Evolutionary conservation across 2,797 vertebrate species (phyloP).

Genomic region (Mycteria americana): DNA sequence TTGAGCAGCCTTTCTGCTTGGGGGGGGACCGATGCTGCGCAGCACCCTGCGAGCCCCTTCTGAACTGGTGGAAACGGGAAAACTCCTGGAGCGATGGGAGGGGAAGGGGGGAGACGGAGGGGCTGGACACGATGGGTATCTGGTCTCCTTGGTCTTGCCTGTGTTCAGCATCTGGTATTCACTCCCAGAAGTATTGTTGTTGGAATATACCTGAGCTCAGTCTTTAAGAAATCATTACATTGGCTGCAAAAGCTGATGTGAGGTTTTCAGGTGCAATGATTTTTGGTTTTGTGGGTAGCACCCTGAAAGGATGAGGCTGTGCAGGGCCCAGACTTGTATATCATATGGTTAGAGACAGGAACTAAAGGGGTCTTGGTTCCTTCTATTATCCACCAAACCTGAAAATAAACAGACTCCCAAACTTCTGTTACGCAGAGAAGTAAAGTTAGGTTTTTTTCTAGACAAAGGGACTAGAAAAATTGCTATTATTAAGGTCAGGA

Average conservation of each 20-base stretch:
- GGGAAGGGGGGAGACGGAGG: neutral
- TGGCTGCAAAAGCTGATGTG: neutral
- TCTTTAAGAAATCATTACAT: neutral
- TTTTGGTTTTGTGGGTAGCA: neutral
- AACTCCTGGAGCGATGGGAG: rapidly evolving
- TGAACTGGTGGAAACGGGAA: neutral
- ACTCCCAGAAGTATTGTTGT: rapidly evolving
- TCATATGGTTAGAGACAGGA: rapidly evolving
- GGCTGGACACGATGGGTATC: neutral
- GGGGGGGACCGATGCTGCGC: rapidly evolving
- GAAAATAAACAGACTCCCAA: too few species aligned
- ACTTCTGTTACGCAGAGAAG: neutral
- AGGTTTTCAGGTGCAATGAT: neutral
- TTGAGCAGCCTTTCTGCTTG: neutral
- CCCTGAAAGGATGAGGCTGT: neutral
- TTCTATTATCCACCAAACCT: neutral
- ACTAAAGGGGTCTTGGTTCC: neutral
- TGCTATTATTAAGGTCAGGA: neutral
- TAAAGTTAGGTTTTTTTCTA: neutral
- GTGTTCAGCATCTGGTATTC: rapidly evolving
- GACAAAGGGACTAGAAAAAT: neutral
- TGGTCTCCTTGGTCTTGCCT: neutral
- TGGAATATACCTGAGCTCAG: neutral
- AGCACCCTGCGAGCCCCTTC: neutral
- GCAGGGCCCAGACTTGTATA: rapidly evolving